These are phyloP conservation scores for Dryocosmus kuriphilus DNA, from an alignment of 2,888 invertebrate species.

Conservation along the genomic window DNA sequence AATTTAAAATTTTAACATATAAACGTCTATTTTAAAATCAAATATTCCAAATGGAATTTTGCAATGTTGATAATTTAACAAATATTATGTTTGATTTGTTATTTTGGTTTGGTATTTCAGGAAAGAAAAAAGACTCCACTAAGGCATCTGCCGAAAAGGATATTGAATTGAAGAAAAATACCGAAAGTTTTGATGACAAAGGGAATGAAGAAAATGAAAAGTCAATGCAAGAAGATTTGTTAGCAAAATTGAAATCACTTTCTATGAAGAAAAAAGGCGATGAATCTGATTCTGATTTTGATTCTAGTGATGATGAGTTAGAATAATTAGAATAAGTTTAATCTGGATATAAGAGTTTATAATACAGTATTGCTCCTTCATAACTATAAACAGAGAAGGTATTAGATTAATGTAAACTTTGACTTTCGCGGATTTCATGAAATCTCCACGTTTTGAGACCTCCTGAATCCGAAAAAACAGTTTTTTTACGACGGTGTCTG, in stretches of 20 bases:
- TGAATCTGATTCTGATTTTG: constrained; percentile 20
- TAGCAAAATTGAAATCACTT: constrained; percentile 62
- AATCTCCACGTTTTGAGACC: too few relatives aligned
- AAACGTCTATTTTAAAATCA: too few relatives aligned
- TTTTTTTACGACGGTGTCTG: too few relatives aligned
- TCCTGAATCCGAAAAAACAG: too few relatives aligned
- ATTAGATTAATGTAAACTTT: too few relatives aligned
- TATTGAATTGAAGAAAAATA: constrained; percentile 46
- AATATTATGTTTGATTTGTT: constrained; percentile 31
- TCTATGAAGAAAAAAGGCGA: constrained; percentile 50
- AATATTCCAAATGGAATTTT: not conserved
- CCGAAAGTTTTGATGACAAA: constrained; percentile 43
- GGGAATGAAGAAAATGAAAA: constrained; percentile 43
- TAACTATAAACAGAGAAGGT: too few relatives aligned
- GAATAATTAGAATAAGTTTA: constrained; percentile 11
- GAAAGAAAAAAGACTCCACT: not conserved
- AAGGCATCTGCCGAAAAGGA: constrained; percentile 62
- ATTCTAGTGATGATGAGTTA: not conserved
- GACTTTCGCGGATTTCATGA: too few relatives aligned
- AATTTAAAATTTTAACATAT: too few relatives aligned
- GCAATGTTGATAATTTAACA: not conserved
- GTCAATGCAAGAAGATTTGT: constrained; percentile 60
- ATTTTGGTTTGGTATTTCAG: constrained; percentile 9
- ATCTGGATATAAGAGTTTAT: not conserved
- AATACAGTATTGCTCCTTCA: not conserved